Base-by-base conservation (phyloP, 2,888 invertebrate genomes). In the Drosophila kokeensis region DNA sequence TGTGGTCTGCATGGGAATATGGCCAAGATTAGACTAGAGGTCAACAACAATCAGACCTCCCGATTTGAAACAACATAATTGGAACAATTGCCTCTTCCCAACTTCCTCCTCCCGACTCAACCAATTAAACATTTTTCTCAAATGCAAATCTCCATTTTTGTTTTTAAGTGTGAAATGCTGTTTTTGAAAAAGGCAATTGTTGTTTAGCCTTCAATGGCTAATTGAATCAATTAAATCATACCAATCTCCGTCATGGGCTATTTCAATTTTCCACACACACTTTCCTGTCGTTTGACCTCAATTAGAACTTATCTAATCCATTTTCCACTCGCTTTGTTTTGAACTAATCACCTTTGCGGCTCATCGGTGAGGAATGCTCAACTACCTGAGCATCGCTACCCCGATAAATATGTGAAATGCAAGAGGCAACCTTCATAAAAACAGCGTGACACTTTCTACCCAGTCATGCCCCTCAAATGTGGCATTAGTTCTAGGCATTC, bases 231-330 rank as follows among this genome's bases (percentile, higher is more conserved):
- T 73, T 59, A 73, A 62, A 45, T 45, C 55, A 29, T 38, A 27
- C 55, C 18, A 27, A 73, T 73, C 57, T 59, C 57, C 45, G 53
- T 58, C 59, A 32, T n/a, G 32, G 30, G 13, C 38, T 48, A 27
- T 48, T 57, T 61, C 45, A 63, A 65, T 62, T 69, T 73, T 50
- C 30, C 30, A 21, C 30, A 52, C 29, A 50, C n/a, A 55, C 64
- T 82, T 69, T 60, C 45, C 58, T 52, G 15, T 49, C 73, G 71
- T 59, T 82, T 83, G 85, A 86, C 85, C 88, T 81, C 88, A 83
- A 86, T 86, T 86, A 88, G 74, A 73, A 65, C 87, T 29, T 59
- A 73, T 70, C 85, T 81, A 86, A 86, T 86, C 73, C 89, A 64
- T 75, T 82, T 86, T 81, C 68, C 73, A 82, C 79, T 71, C 81